These are phyloP conservation scores for Thamnophis sirtalis DNA, from an alignment of 2,113 vertebrate species.

Conservation along the genomic window DNA sequence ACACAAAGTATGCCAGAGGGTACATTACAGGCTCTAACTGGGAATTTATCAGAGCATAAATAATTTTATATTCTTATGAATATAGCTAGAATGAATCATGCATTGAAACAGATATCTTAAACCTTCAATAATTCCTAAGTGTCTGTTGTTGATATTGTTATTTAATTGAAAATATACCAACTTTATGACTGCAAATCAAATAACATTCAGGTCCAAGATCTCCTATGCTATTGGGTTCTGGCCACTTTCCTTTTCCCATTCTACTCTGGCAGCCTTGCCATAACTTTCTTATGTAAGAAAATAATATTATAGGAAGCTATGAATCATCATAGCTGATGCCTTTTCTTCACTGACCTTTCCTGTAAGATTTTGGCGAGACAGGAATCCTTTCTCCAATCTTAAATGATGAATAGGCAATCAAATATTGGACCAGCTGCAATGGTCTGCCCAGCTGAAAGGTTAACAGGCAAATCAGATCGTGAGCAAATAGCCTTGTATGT, in stretches of 20 bases:
- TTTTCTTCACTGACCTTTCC: neutral
- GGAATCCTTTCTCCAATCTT: constrained; percentile 20
- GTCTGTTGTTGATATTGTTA: neutral
- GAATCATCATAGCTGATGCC: neutral
- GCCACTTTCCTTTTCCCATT: neutral
- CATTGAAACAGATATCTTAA: neutral
- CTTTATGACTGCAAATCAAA: neutral
- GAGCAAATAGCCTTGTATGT: constrained; percentile 11
- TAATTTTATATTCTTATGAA: neutral
- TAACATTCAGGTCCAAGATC: neutral
- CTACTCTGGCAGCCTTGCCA: neutral
- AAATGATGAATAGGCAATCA: constrained; percentile 10
- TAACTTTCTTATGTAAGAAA: neutral
- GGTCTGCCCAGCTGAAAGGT: constrained; percentile 4
- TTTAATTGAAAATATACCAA: neutral
- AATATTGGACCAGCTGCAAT: neutral
- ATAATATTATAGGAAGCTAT: neutral
- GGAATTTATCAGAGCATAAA: neutral
- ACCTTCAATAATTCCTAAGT: neutral
- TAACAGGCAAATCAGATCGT: constrained; percentile 11
- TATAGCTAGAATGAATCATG: neutral
- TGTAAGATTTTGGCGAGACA: constrained; percentile 14
- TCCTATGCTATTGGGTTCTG: too few species aligned
- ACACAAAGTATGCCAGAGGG: neutral
- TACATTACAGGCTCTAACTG: neutral